Evolutionary conservation across 2,888 invertebrate genomes (phyloP), one percentile per base, ranked within the genome.

Genomic region (Ganaspis brasiliensis): DNA sequence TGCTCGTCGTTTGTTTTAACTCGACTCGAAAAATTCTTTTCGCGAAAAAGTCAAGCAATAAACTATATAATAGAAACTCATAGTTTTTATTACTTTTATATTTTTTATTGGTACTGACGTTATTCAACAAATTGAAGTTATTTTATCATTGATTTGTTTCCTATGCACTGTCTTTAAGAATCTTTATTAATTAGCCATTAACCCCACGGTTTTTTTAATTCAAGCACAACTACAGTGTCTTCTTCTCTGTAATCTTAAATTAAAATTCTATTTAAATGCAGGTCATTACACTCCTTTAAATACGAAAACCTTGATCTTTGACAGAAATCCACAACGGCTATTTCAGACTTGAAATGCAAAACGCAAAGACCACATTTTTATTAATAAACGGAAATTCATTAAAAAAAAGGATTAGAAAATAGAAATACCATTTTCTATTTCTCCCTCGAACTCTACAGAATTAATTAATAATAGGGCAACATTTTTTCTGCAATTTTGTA

Each of bases 81-180:
- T n/a, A n/a, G n/a, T n/a, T n/a, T n/a, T n/a, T n/a, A n/a, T n/a
- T n/a, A n/a, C n/a, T n/a, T n/a, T n/a, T n/a, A n/a, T n/a, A n/a
- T n/a, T n/a, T n/a, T n/a, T n/a, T n/a, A n/a, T n/a, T n/a, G n/a
- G n/a, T n/a, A n/a, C n/a, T n/a, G n/a, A 37, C 56, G 74, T 56
- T 71, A 73, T 70, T 76, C 63, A 21, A 72, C 16, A 37, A 72
- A 79, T 74, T 72, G 16, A 52, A 45, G 40, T 59, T 57, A 72
- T n/a, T n/a, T 10, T 10, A 40, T 9, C 10, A 40, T 40, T 40
- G 40, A 12, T 40, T 3, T 40, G 8, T 12, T 40, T 40, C 9
- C 40, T 40, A 10, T 40, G 9, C 40, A 1, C 40, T 40, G 6
- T 40, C 10, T 52, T n/a, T n/a, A 8, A 8, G 8, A 52, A 52